Evolutionary conservation across 35 echinoderm and acorn worm genomes (phyloP).

Genomic region (Patiria miniata): DNA sequence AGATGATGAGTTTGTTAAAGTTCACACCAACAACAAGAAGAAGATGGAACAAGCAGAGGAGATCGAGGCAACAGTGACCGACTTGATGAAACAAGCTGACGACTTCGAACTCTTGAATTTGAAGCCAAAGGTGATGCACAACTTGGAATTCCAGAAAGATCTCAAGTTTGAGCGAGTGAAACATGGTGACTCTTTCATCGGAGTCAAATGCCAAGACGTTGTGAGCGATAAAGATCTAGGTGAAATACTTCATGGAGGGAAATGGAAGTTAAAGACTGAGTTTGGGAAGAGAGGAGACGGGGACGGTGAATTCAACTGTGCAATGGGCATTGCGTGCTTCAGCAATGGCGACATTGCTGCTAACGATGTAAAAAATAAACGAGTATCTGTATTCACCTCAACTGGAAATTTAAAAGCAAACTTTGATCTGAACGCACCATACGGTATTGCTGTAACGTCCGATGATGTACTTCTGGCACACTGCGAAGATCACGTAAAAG

Average conservation of each 20-base stretch:
- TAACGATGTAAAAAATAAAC: background rate
- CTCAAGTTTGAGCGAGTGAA: background rate
- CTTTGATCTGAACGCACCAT: background rate
- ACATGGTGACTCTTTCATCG: background rate
- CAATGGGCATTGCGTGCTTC: background rate
- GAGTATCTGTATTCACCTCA: background rate
- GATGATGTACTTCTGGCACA: background rate
- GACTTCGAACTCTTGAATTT: background rate
- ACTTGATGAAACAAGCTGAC: background rate
- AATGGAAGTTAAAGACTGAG: conserved; percentile 5
- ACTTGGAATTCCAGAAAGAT: background rate
- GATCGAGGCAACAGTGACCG: background rate
- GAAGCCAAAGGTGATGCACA: conserved; percentile 16
- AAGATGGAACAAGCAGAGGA: background rate
- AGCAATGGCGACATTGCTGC: conserved; percentile 17
- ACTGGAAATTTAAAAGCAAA: background rate
- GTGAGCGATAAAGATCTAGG: background rate
- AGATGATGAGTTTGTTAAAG: background rate
- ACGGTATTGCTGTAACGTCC: background rate
- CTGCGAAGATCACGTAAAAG: background rate
- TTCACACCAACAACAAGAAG: background rate
- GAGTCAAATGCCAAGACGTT: background rate
- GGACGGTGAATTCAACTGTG: conserved; percentile 11
- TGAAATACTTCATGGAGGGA: background rate
- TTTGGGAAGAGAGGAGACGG: background rate